These are phyloP conservation scores for Parauchenoglanis punctatus DNA, from an alignment of 2,797 vertebrate genomes.

Conservation along the genomic window DNA sequence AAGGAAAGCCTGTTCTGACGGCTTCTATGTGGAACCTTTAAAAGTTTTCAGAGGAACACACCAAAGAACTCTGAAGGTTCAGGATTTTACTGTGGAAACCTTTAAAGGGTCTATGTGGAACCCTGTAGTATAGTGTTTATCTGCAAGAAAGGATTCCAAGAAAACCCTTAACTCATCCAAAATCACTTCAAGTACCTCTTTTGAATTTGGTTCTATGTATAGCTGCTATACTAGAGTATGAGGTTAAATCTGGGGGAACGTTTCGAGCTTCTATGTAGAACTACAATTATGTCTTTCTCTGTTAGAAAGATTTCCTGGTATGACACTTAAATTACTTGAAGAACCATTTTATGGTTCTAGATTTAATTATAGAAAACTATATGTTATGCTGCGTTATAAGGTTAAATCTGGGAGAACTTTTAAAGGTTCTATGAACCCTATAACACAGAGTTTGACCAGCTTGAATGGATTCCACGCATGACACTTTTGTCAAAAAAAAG, in stretches of 20 bases:
- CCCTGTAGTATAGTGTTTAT: neutral
- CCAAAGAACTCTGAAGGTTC: too few species aligned
- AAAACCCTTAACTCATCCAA: neutral
- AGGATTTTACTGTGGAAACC: neutral
- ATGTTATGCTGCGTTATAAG: neutral
- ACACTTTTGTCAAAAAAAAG: neutral
- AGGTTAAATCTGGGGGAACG: too few species aligned
- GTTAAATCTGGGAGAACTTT: neutral
- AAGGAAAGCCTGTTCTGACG: neutral
- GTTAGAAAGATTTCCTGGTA: neutral
- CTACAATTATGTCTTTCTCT: neutral
- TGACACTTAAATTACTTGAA: neutral
- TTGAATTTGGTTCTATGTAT: neutral
- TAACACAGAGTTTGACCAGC: neutral
- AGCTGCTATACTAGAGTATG: neutral
- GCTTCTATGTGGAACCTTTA: neutral
- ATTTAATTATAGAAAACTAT: neutral
- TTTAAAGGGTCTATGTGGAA: neutral
- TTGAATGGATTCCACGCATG: neutral
- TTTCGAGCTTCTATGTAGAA: neutral
- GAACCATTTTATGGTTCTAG: neutral
- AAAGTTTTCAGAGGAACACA: neutral
- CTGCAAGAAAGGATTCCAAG: neutral
- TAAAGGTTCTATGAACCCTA: neutral
- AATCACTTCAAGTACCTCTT: neutral